Conservation (phyloP, 2,113 vertebrate genomes). For the Naja naja region DNA sequence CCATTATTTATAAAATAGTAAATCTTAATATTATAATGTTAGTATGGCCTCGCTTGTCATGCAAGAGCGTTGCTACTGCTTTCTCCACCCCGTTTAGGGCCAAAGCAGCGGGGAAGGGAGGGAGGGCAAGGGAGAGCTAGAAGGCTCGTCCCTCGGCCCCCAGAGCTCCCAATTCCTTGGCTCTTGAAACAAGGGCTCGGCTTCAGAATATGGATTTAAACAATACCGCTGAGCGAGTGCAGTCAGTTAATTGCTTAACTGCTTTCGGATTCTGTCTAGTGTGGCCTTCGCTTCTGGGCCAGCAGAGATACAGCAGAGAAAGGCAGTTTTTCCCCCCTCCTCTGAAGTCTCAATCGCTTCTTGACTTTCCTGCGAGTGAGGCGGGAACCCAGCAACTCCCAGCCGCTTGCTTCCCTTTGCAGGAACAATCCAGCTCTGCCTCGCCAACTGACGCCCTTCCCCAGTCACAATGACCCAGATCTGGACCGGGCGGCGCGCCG, state of each 20-base stretch:
- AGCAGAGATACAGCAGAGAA: not conserved
- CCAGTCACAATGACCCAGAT: constrained; percentile 15
- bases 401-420: not conserved
- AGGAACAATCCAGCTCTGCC: not conserved
- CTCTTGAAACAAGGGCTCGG: not conserved
- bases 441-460: not conserved
- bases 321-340: not conserved
- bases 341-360: not conserved
- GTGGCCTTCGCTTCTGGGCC: not conserved
- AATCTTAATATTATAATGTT: not conserved
- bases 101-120: not conserved
- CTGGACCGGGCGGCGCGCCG: not conserved
- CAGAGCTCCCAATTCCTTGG: not conserved
- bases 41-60: not conserved
- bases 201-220: too few species aligned
- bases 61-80: not conserved
- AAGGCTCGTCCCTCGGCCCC: not conserved
- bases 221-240: not conserved
- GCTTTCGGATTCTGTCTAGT: not conserved
- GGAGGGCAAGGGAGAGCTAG: too few species aligned
- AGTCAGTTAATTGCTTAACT: not conserved
- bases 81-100: not conserved
- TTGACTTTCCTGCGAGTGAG: not conserved
- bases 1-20: not conserved
- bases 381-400: too few species aligned